A percentile compares a stretch with the other conserved stretches of the same genome.
phyloP scores from a whole-genome alignment of 2,113 vertebrate species.

The Dasyurus viverrinus region DNA sequence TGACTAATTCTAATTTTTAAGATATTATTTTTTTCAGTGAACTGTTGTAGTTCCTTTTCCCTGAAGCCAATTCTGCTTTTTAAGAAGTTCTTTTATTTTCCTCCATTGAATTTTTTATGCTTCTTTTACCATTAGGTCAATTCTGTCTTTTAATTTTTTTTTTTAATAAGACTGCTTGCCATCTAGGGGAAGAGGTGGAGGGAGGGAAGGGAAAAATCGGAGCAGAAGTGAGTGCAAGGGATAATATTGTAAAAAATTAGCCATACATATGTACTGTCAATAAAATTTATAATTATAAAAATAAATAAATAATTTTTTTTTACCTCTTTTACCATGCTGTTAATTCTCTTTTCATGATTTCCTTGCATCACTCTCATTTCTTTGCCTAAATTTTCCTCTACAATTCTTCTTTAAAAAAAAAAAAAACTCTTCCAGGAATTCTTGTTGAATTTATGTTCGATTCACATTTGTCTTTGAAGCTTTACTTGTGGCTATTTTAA shows the following conservation, averaged over 20 bases:
- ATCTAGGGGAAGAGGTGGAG: too few species aligned
- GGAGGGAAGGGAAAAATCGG: too few species aligned
- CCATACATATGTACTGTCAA: too few species aligned
- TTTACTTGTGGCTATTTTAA: neutral
- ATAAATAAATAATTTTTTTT: too few species aligned
- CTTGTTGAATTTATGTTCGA: neutral
- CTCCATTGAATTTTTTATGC: neutral
- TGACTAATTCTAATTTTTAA: neutral
- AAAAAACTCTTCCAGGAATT: neutral
- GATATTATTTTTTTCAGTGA: neutral
- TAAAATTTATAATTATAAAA: too few species aligned
- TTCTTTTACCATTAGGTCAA: neutral
- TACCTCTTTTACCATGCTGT: too few species aligned
- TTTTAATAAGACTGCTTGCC: too few species aligned
- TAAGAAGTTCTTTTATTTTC: neutral
- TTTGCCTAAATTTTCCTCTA: neutral
- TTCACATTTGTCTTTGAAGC: neutral
- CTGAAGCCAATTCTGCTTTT: neutral
- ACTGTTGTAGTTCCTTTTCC: neutral
- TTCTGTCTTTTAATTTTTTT: neutral
- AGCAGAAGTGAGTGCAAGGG: too few species aligned
- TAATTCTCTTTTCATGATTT: too few species aligned
- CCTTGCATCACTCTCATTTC: neutral
- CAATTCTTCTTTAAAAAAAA: too few species aligned
- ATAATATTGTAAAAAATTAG: too few species aligned